Percentiles rank a stretch among this genome's conserved stretches.
phyloP scores from a whole-genome alignment of 2,888 invertebrate species.

The Ornithoptera alexandrae region DNA sequence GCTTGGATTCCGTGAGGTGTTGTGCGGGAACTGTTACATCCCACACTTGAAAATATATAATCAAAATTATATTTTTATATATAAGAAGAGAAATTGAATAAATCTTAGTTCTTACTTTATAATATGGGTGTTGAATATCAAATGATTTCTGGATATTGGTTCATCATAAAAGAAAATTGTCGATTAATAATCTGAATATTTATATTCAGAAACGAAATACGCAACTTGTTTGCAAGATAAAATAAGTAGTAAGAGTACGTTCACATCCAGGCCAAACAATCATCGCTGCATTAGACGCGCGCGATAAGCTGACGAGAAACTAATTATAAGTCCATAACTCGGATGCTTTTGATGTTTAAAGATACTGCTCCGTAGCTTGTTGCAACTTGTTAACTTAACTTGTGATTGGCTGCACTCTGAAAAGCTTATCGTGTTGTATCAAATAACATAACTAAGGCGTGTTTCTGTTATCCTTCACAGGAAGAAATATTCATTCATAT shows the following conservation, averaged over 20 bases:
- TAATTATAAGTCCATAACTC: constrained; percentile 29
- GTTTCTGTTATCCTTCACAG: too few relatives aligned
- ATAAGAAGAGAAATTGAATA: too few relatives aligned
- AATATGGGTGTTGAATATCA: too few relatives aligned
- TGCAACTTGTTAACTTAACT: constrained; percentile 9
- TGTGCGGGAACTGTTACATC: too few relatives aligned
- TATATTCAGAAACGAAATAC: background rate
- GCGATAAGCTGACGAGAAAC: constrained; percentile 21
- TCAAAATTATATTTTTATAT: too few relatives aligned
- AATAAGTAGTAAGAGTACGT: constrained; percentile 1
- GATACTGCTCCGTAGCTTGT: constrained; percentile 9
- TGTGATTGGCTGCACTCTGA: background rate
- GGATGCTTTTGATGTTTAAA: constrained; percentile 19
- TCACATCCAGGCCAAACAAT: constrained; percentile 23
- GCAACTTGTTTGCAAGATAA: background rate
- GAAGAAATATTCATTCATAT: too few relatives aligned
- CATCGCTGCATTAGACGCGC: constrained; percentile 23
- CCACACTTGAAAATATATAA: too few relatives aligned
- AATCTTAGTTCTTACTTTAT: too few relatives aligned
- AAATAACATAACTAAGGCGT: too few relatives aligned
- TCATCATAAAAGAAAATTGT: too few relatives aligned
- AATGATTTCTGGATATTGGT: too few relatives aligned
- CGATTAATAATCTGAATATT: background rate
- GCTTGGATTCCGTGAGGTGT: too few relatives aligned
- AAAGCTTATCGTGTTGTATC: background rate